These are phyloP conservation scores for Philereme vetulata DNA, from an alignment of 2,888 invertebrate genomes.

Conservation along the genomic window DNA sequence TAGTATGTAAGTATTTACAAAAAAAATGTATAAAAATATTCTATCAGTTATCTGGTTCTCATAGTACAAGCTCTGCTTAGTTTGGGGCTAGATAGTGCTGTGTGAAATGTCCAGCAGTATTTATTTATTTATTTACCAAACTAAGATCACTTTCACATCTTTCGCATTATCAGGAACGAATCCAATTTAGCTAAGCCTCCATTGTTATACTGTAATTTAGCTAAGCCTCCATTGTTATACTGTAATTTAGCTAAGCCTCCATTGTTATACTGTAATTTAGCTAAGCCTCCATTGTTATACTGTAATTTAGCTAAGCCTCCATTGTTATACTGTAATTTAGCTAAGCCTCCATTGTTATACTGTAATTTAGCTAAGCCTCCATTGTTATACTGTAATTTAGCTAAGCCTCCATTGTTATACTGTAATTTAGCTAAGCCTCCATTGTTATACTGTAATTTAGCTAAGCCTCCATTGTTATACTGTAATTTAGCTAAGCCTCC, in stretches of 20 bases:
- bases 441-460: slow-evolving; percentile 28
- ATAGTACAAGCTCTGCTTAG: too few relatives aligned
- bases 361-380: slow-evolving; percentile 22
- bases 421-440: slow-evolving; percentile 22
- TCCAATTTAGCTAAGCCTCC: slow-evolving; percentile 11
- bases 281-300: slow-evolving; percentile 21
- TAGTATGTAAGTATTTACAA: too few relatives aligned
- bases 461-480: slow-evolving; percentile 21
- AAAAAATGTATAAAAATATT: too few relatives aligned
- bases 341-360: slow-evolving; percentile 21
- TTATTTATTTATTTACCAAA: too few relatives aligned
- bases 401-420: slow-evolving; percentile 21
- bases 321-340: slow-evolving; percentile 28
- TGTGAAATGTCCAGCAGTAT: too few relatives aligned
- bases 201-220: slow-evolving; percentile 28
- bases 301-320: slow-evolving; percentile 22
- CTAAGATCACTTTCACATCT: neutral
- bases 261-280: slow-evolving; percentile 28
- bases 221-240: slow-evolving; percentile 21
- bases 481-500: slow-evolving; percentile 22
- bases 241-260: slow-evolving; percentile 22
- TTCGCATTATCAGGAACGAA: slow-evolving; percentile 3
- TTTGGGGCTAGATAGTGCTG: too few relatives aligned
- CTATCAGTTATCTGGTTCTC: too few relatives aligned
- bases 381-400: slow-evolving; percentile 28